Evolutionary conservation across 2,797 vertebrate genomes (phyloP).

Genomic region (Lycodopsis pacificus): DNA sequence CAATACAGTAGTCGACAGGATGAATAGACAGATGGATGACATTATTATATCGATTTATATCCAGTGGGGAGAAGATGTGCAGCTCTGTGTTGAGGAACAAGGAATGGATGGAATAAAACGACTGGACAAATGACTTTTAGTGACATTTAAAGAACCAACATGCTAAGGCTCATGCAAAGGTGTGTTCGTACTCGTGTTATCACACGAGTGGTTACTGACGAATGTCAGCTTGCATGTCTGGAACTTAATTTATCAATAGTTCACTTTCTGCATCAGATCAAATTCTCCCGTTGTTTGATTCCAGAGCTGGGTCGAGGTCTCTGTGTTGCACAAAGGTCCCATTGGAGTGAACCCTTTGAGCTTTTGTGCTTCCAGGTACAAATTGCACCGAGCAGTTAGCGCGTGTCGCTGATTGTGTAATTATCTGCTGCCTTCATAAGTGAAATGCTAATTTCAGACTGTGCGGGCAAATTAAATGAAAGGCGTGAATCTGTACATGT

Average conservation of each 20-base stretch:
- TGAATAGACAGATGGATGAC: not conserved
- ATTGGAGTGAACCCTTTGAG: not conserved
- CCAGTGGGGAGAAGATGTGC: not conserved
- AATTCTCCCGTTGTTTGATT: not conserved
- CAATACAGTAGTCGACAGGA: not conserved
- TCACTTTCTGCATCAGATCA: slow-evolving; percentile 1
- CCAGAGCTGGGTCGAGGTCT: not conserved
- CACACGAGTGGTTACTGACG: not conserved
- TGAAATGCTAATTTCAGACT: slow-evolving; percentile 38
- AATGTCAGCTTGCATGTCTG: not conserved
- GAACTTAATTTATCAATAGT: not conserved
- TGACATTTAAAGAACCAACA: not conserved
- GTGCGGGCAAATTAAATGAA: slow-evolving; percentile 36
- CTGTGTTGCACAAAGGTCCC: not conserved
- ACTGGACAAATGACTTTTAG: not conserved
- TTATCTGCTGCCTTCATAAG: slow-evolving; percentile 25
- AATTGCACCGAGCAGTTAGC: slow-evolving; percentile 12
- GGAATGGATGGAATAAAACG: not conserved
- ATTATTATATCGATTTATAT: not conserved
- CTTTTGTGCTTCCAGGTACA: slow-evolving; percentile 20
- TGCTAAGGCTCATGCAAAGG: not conserved
- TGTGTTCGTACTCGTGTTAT: not conserved
- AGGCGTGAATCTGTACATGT: slow-evolving; percentile 2
- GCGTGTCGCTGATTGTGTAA: slow-evolving; percentile 23
- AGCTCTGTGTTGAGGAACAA: not conserved